Evolutionary conservation across 2,888 invertebrate genomes (phyloP), one percentile per base, ranked within the genome.

Genomic region (Iselma pallidipennis): DNA sequence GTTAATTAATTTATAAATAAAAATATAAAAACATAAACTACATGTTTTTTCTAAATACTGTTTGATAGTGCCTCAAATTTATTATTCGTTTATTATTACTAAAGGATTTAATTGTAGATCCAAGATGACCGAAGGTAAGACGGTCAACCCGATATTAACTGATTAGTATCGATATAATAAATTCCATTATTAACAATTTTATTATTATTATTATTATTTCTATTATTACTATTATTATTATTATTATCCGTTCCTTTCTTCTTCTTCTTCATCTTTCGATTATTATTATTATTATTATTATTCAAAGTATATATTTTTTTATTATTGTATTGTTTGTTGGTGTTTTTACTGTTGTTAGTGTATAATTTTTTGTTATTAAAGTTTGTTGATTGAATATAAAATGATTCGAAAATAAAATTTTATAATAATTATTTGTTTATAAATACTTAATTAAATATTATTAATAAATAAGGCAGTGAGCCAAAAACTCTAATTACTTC

Each of bases 31-130:
- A 12, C 10, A 23, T 23, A 1, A 59, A 61, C 68, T 71, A 71
- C 66, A 74, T 76, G 72, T 72, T 71, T 2, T n/a, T n/a, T n/a
- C n/a, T 37, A 7, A 16, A 65, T 66, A 63, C 55, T 65, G 68
- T 69, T 65, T 73, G 64, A 65, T 71, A 74, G 77, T 77, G 78
- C 74, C 75, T 74, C 70, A 57, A 67, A 67, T 66, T 69, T 69
- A 69, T 63, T 67, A 61, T 69, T 63, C 66, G 64, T 61, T 37
- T 70, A 67, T 64, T 67, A 63, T 60, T n/a, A n/a, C n/a, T 29
- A 58, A 61, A 56, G 66, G 63, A 67, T 65, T 63, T 69, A 63
- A 51, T 56, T 60, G 50, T 53, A 57, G 60, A 63, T 49, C 57
- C 63, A 60, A 60, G 62, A 68, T 70, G 69, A 64, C 56, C 66